Conservation (phyloP, 2,888 invertebrate genomes). For the Athalia circularis region DNA sequence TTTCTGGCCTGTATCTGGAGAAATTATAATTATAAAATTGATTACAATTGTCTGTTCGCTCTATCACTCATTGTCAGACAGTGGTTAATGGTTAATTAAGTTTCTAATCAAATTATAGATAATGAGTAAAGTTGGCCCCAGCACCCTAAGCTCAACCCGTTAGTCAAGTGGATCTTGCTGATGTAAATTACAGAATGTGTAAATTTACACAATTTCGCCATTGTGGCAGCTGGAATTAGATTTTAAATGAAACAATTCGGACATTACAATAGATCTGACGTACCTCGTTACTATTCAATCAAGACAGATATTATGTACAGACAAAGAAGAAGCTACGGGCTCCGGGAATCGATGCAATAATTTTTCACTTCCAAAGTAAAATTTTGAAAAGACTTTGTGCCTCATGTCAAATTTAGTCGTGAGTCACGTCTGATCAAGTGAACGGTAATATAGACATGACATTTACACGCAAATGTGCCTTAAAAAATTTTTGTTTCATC, state of each 20-base stretch:
- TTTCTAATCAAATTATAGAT: constrained; percentile 70
- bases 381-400: constrained; percentile 21
- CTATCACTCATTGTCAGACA: constrained; percentile 53
- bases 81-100: constrained; percentile 70
- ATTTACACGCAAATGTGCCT: constrained; percentile 30
- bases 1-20: too few relatives aligned
- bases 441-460: constrained; percentile 11
- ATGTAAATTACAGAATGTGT: constrained; percentile 59
- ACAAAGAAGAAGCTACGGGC: constrained; percentile 17
- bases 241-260: constrained; percentile 33
- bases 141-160: constrained; percentile 50
- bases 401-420: constrained; percentile 34
- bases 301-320: constrained; percentile 27
- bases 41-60: constrained; percentile 40
- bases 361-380: constrained; percentile 36
- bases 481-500: background rate
- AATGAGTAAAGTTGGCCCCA: constrained; percentile 69
- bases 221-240: constrained; percentile 40
- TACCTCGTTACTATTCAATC: constrained; percentile 26
- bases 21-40: constrained; percentile 34
- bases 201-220: constrained; percentile 51
- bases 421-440: constrained; percentile 34
- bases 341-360: constrained; percentile 10
- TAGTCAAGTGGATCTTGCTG: constrained; percentile 60
- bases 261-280: constrained; percentile 26